A percentile compares a stretch with the other conserved stretches of the same genome.
These are phyloP conservation scores for Antigone vipio DNA, from an alignment of 2,113 vertebrate species.

Conservation along the genomic window DNA sequence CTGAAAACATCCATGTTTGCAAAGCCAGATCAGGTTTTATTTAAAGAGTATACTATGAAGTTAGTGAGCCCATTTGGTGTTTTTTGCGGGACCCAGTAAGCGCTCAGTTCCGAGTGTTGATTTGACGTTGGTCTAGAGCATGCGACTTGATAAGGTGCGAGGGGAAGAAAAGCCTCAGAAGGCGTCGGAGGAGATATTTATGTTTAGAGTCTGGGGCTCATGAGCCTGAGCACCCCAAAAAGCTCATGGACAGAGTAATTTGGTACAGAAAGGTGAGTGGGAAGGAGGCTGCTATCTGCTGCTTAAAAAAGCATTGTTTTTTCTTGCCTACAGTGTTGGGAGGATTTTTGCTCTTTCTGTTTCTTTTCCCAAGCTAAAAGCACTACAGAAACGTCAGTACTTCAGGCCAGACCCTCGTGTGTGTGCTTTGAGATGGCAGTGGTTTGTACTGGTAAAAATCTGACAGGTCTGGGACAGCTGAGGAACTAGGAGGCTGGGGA, in stretches of 20 bases:
- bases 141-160: background rate
- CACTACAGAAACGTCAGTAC: background rate
- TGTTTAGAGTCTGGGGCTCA: background rate
- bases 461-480: background rate
- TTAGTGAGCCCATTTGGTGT: background rate
- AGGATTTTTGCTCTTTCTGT: background rate
- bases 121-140: background rate
- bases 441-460: background rate
- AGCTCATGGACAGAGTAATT: background rate
- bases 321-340: background rate
- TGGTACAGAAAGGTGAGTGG: background rate
- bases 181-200: background rate
- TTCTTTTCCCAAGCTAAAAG: background rate
- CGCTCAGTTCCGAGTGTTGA: background rate
- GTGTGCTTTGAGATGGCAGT: background rate
- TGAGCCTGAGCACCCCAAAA: background rate
- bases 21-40: background rate
- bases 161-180: background rate
- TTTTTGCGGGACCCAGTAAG: fast-evolving
- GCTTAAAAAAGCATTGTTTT: background rate
- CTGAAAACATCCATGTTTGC: background rate
- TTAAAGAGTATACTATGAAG: background rate
- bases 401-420: background rate
- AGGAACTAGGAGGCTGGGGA: background rate
- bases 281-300: background rate